Conservation (phyloP, 2,797 vertebrate species). For the Leontocebus nigricollis region DNA sequence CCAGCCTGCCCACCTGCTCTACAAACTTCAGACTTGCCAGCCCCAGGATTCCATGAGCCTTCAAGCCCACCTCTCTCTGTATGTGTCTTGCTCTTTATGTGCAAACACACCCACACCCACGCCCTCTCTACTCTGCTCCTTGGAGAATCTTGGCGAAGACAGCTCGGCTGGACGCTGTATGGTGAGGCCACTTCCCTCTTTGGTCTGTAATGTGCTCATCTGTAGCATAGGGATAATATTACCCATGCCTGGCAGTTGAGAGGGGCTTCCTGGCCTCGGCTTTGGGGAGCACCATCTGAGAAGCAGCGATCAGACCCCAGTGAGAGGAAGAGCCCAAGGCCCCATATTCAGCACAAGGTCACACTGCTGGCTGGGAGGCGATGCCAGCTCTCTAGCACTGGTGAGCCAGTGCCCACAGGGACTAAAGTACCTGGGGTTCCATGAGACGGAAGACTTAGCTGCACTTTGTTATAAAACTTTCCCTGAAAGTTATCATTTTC, state of each 20-base stretch:
- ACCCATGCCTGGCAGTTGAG: background rate
- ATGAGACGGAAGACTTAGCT: background rate
- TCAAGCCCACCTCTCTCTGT: background rate
- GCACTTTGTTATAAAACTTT: background rate
- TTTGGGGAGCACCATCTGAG: background rate
- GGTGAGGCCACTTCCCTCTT: rapidly evolving
- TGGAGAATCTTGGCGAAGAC: background rate
- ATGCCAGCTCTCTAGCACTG: rapidly evolving
- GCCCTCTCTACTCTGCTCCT: background rate
- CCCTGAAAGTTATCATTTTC: background rate
- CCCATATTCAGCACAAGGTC: rapidly evolving
- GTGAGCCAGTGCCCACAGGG: rapidly evolving
- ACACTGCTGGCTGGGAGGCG: rapidly evolving
- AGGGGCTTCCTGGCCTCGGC: background rate
- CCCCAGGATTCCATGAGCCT: background rate
- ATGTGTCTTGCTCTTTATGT: background rate
- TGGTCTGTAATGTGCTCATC: background rate
- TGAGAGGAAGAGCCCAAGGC: rapidly evolving
- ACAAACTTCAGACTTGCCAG: background rate
- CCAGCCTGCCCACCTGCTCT: background rate
- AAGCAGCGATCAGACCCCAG: background rate
- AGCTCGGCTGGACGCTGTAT: rapidly evolving
- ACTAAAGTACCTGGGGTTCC: rapidly evolving
- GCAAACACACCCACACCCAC: rapidly evolving
- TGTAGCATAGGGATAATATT: rapidly evolving